Evolutionary conservation across 1,140 invertebrate species (phyloP), one percentile per base, ranked within the genome.

Genomic region (Amphibalanus amphitrite): DNA sequence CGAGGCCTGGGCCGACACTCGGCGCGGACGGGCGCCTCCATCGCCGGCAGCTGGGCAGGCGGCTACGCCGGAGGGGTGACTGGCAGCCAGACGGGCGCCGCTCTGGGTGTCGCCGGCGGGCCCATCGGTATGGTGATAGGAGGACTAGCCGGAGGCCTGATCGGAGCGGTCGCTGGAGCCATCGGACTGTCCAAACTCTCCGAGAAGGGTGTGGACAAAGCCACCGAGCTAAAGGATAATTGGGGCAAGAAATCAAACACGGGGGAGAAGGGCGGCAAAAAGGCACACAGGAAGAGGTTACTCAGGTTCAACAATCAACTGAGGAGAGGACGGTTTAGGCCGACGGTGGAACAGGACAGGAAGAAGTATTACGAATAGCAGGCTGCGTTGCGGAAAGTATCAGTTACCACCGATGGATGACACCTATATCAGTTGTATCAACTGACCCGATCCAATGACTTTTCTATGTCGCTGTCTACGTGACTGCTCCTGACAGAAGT

Each of bases 21-120:
- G 28, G 70, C 70, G 29, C 67, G 59, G 29, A 70, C 64, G 29
- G 67, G 64, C 59, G 70, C 70, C 59, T 65, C 29, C 59, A 29
- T 23, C 25, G 33, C 64, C 28, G 28, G 20, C 29, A 25, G 67
- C 67, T 67, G 70, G 67, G 64, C 64, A 25, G 64, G 28, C 64
- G 28, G 64, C 29, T 28, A 25, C 28, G 65, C 28, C 20, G 67
- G 59, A 38, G 67, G 64, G 23, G 70, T 67, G 29, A 38, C 70
- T 38, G 33, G 59, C 29, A 38, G 70, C 23, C 70, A 59, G 10
- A 30, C 70, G 30, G 64, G 64, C 13, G 64, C 47, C 6, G 47
- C 47, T 20, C 10, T 59, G 1, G 47, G 47, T 20, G 47, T 23
- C 10, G 1, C 23, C 47, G 47, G 13, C 6, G 47, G 47, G 1